phyloP scores from a whole-genome alignment of 2,888 invertebrate species.

The Baccha elongata region DNA sequence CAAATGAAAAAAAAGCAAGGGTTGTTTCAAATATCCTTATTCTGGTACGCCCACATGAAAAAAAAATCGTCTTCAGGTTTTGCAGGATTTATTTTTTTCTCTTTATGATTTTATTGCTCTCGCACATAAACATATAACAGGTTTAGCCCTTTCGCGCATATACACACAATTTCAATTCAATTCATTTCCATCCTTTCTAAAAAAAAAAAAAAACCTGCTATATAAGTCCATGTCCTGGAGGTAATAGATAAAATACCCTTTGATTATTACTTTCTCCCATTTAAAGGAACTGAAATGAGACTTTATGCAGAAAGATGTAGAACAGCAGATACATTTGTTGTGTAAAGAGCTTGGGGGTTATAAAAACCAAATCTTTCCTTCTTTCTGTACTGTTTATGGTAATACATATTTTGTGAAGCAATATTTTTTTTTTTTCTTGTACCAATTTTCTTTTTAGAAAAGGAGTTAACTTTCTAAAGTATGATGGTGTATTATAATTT shows the following conservation, averaged over 20 bases:
- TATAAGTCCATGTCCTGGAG: slow-evolving; percentile 68
- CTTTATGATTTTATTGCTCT: slow-evolving; percentile 69
- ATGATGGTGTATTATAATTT: slow-evolving; percentile 48
- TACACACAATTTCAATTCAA: slow-evolving; percentile 60
- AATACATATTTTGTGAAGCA: slow-evolving; percentile 58
- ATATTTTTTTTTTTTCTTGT: slow-evolving; percentile 15
- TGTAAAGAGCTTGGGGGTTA: slow-evolving; percentile 33
- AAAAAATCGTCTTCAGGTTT: slow-evolving; percentile 35
- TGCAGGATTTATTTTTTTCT: slow-evolving; percentile 33
- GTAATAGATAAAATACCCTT: slow-evolving; percentile 73
- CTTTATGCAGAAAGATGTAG: slow-evolving; percentile 49
- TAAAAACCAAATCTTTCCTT: slow-evolving; percentile 33
- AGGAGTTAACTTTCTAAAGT: not conserved
- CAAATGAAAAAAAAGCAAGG: slow-evolving; percentile 10
- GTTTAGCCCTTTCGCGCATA: slow-evolving; percentile 43
- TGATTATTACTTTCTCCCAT: slow-evolving; percentile 70
- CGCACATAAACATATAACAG: slow-evolving; percentile 48
- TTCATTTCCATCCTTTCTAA: slow-evolving; percentile 40
- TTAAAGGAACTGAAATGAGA: slow-evolving; percentile 37
- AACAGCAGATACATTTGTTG: slow-evolving; percentile 65
- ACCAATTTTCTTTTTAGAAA: slow-evolving; percentile 11
- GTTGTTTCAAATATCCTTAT: slow-evolving; percentile 28
- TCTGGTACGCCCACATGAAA: not conserved
- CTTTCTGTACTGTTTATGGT: slow-evolving; percentile 50
- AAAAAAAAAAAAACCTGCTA: not conserved